These are phyloP conservation scores for Drosophila pandora DNA, from an alignment of 1,140 invertebrate genomes.

Conservation along the genomic window DNA sequence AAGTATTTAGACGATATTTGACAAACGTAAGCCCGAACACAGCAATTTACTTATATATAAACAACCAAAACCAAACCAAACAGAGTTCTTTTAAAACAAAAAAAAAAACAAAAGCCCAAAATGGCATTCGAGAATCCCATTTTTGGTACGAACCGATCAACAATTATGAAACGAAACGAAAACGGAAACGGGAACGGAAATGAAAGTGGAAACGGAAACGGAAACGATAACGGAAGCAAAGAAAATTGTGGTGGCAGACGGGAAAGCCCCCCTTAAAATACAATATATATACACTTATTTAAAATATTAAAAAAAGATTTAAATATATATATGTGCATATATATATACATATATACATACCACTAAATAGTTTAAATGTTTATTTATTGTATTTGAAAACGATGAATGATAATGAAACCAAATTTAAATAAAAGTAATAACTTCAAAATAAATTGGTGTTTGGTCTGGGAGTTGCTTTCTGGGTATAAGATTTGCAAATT, in stretches of 20 bases:
- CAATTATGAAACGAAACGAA: conserved; percentile 21
- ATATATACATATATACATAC: conserved; percentile 74
- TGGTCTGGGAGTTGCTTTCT: background rate
- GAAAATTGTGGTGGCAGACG: conserved; percentile 11
- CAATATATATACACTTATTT: conserved; percentile 78
- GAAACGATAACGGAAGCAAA: conserved; percentile 30
- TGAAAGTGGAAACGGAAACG: conserved; percentile 13
- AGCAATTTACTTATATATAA: conserved; percentile 74
- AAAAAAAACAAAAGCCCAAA: background rate
- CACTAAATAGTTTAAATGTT: conserved; percentile 80
- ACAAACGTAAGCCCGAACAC: conserved; percentile 54
- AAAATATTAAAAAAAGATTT: conserved; percentile 62
- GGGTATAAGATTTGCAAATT: background rate
- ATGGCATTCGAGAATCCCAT: background rate
- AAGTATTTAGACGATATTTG: conserved; percentile 55
- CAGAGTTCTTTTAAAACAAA: conserved; percentile 5
- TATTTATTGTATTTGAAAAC: conserved; percentile 78
- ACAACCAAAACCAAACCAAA: conserved; percentile 21
- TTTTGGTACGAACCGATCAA: conserved; percentile 2
- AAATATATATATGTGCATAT: conserved; percentile 50
- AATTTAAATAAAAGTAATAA: conserved; percentile 75
- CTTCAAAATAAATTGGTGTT: conserved; percentile 18
- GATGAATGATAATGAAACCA: conserved; percentile 63
- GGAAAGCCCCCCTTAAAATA: conserved; percentile 37
- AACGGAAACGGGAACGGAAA: conserved; percentile 6